Evolutionary conservation across 92 coral and sea anemone genomes (phyloP), one percentile per base, ranked within the genome.

Genomic region (Zoanthus sociatus): DNA sequence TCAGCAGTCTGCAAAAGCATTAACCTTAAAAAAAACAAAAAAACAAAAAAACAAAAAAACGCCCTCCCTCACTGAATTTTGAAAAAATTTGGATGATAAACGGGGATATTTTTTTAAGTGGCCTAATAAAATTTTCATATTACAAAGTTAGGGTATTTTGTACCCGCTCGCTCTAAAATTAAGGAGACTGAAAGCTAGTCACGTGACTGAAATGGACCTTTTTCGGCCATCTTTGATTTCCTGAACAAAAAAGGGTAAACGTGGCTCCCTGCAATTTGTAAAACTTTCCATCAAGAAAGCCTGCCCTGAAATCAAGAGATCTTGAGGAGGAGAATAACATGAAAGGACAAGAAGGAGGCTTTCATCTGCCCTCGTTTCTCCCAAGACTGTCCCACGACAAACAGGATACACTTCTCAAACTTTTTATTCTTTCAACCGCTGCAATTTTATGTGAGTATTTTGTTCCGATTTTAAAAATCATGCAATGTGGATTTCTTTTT

Each of bases 361-460:
- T 97, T 67, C 88, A 91, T 11, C 78, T 95, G 83, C 97, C 99
- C 37, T 86, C 94, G 4, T 97, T 97, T 73, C 89, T 97, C 47
- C 98, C 99, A 0, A 92, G 91, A 61, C 90, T 97, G 2, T 95
- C 99, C 30, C 92, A 92, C 90, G 99, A 97, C 26, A 97, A 97
- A 72, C 99, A 97, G 75, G 98, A 95, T 93, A 97, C 99, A 90
- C 93, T 97, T 90, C 94, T 97, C 30, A 97, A 97, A 63, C 94
- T 97, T 13, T 90, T 95, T 14, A 88, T 97, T 9, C 87, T 97
- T 18, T 97, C 99, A 78, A 97, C 79, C 18, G 98, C 98, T 26
- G 96, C 93, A 37, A 92, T 94, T 56, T 91, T 97, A 83, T 97
- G 99, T 97, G 77, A 97, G 99, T 97, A 89, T 16, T 45, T 21